Base-by-base conservation (phyloP, 2,888 invertebrate species). In the Erpobdella octoculata region DNA sequence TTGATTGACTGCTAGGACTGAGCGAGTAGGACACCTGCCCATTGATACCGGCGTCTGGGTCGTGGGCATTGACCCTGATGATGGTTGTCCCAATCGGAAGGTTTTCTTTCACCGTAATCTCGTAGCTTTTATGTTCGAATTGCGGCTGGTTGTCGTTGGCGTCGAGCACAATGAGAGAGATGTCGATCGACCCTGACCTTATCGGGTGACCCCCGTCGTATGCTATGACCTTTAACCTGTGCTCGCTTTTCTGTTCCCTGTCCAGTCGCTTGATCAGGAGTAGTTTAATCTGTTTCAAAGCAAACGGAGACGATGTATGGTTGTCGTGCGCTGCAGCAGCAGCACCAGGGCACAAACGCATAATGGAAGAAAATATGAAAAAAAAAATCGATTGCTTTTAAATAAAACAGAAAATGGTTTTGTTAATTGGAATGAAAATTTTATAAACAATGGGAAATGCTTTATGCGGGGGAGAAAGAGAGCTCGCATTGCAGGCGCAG, bases 1-100 rank as follows among this genome's bases (percentile, higher is more conserved):
- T 58, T 2, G 61, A 36, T 41, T 73, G 68, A 0, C 74, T 75
- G 35, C 72, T 72, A 15, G 70, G 15, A 28, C 75, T 72, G 21
- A 77, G 73, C 21, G 73, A 53, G 72, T 77, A 77, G 9, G 35
- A 36, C 21, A 77, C 74, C 64, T 76, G 61, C 1, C 75, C 77
- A 59, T 77, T 75, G 8, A 70, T 15, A 0, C 75, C 76, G 15
- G 67, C 41, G 70, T 77, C 77, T 12, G 48, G 72, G 66, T 77
- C 77, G 25, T 58, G 66, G 33, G 77, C 77, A 6, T 73, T 70
- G 12, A 77, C 75, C 37, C 70, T 59, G 38, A 73, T 48, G 8
- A 76, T 58, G 21, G 67, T 73, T 12, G 65, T 72, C 8, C 67
- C 69, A 2, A 72, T 15, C 1, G 75, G 71, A 12, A 71, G 37